Evolutionary conservation across 2,888 invertebrate genomes (phyloP).

Genomic region (Blastobasis lacticolella): DNA sequence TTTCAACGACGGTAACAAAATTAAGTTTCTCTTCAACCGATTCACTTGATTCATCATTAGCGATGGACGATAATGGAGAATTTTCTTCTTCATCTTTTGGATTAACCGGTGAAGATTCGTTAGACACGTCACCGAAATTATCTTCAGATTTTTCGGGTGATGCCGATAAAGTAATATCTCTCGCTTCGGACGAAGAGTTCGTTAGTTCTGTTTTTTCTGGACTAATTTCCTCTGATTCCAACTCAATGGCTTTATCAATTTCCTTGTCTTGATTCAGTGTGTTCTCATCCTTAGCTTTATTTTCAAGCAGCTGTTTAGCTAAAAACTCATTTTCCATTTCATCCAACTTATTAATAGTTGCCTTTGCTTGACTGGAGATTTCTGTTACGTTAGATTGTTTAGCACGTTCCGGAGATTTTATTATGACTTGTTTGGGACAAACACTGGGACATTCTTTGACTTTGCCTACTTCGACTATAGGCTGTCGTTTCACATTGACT

Average conservation of each 20-base stretch:
- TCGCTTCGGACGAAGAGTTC: conserved; percentile 17
- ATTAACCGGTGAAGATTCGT: conserved; percentile 38
- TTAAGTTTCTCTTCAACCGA: not conserved
- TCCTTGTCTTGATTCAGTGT: conserved; percentile 45
- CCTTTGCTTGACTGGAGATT: conserved; percentile 41
- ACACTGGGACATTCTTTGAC: conserved; percentile 52
- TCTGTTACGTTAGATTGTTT: conserved; percentile 20
- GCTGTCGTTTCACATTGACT: conserved; percentile 14
- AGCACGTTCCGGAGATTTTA: conserved; percentile 40
- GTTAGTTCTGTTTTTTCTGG: not conserved
- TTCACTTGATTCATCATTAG: not conserved
- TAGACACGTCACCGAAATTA: conserved; percentile 53
- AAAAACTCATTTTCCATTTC: conserved; percentile 59
- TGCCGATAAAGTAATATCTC: conserved; percentile 25
- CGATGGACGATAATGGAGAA: not conserved
- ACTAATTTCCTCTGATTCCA: conserved; percentile 38
- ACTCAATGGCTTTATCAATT: conserved; percentile 13
- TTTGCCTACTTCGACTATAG: conserved; percentile 51
- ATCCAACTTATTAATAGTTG: conserved; percentile 46
- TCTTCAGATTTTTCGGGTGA: conserved; percentile 55
- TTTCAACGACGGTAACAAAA: too few relatives aligned
- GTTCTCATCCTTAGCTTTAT: conserved; percentile 49
- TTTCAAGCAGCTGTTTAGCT: conserved; percentile 38
- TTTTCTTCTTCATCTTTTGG: not conserved
- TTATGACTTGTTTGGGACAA: conserved; percentile 51